A percentile compares a stretch with the other conserved stretches of the same genome.
These are phyloP conservation scores for Apis mellifera DNA, from an alignment of 1,140 invertebrate species.

Conservation along the genomic window DNA sequence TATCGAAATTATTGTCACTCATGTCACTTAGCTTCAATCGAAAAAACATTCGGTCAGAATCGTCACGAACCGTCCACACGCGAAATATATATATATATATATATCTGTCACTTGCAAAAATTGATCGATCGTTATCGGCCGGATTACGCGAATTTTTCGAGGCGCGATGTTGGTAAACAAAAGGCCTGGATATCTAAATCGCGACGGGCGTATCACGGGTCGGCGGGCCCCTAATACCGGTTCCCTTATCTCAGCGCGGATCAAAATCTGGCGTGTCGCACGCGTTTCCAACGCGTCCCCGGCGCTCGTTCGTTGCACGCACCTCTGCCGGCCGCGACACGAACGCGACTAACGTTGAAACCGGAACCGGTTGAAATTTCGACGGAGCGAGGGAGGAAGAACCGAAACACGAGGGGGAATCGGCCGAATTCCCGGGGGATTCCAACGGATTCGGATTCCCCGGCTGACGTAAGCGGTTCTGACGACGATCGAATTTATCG, in stretches of 20 bases:
- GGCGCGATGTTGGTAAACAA: constrained; percentile 56
- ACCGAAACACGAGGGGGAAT: not conserved
- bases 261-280: constrained; percentile 75
- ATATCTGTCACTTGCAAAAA: not conserved
- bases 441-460: not conserved
- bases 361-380: constrained; percentile 49
- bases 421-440: not conserved
- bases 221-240: constrained; percentile 64
- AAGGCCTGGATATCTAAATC: constrained; percentile 63
- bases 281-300: constrained; percentile 65
- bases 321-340: constrained; percentile 19
- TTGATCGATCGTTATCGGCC: not conserved
- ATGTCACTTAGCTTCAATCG: not conserved
- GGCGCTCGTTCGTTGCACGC: constrained; percentile 35
- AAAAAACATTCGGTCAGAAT: too few species aligned
- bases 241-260: constrained; percentile 72
- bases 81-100: too few species aligned
- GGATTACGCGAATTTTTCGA: constrained; percentile 8
- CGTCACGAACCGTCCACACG: not conserved
- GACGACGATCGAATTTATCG: not conserved
- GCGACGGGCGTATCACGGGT: constrained; percentile 28
- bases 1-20: not conserved
- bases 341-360: constrained; percentile 38
- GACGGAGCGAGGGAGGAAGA: constrained; percentile 15
- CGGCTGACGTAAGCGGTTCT: not conserved